Evolutionary conservation across 2,888 invertebrate species (phyloP).

Genomic region (Copidosoma aretas): DNA sequence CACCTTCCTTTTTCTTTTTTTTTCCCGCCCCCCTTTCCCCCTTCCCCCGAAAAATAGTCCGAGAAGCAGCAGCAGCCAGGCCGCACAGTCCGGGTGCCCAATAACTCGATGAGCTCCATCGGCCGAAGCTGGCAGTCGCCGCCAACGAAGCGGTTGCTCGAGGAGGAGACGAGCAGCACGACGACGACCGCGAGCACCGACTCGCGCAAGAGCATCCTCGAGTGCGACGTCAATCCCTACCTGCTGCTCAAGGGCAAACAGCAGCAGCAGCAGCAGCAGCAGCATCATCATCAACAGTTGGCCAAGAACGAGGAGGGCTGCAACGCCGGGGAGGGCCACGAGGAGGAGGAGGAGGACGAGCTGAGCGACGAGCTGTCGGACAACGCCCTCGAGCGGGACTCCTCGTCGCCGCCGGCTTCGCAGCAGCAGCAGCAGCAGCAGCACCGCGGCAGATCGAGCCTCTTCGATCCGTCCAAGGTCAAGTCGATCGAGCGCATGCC

Average conservation of each 20-base stretch:
- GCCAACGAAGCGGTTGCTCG: slow-evolving; percentile 41
- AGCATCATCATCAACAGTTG: slow-evolving; percentile 10
- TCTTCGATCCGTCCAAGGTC: slow-evolving; percentile 59
- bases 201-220: slow-evolving; percentile 73
- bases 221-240: slow-evolving; percentile 86
- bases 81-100: slow-evolving; percentile 44
- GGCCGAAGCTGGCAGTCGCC: slow-evolving; percentile 43
- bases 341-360: slow-evolving; percentile 58
- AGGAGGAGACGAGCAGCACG: slow-evolving; percentile 40
- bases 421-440: not conserved
- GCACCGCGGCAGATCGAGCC: slow-evolving; percentile 37
- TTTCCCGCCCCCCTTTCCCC: too few species aligned
- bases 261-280: slow-evolving; percentile 7
- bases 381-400: slow-evolving; percentile 55
- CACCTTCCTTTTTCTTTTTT: too few species aligned
- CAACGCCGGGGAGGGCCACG: not conserved
- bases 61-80: slow-evolving; percentile 25
- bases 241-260: slow-evolving; percentile 69
- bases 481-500: slow-evolving; percentile 60
- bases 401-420: not conserved
- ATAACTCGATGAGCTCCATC: too few species aligned
- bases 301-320: slow-evolving; percentile 28
- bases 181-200: slow-evolving; percentile 41
- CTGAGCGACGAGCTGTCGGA: slow-evolving; percentile 61
- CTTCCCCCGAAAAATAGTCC: too few species aligned